Conservation (phyloP, 2,888 invertebrate genomes). For the Sinohyriopsis cumingii region DNA sequence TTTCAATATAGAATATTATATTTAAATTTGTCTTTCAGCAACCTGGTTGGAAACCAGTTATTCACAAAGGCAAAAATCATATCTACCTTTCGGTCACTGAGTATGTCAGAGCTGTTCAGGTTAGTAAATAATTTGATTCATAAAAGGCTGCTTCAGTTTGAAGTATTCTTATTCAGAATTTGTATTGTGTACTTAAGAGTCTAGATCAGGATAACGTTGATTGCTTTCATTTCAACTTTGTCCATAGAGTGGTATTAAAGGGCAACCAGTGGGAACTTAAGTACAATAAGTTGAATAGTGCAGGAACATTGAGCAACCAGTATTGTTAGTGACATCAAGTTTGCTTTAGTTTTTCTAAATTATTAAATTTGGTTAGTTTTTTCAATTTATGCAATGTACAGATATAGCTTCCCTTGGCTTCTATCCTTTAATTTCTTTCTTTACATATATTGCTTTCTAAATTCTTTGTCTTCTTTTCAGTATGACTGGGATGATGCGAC, state of each 20-base stretch:
- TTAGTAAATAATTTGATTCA: conserved; percentile 17
- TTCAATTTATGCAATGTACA: too few species aligned
- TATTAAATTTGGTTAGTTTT: too few species aligned
- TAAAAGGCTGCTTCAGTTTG: neutral
- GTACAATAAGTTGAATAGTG: too few species aligned
- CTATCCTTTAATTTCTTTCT: neutral
- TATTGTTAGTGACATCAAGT: too few species aligned
- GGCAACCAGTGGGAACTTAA: too few species aligned
- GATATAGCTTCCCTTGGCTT: neutral
- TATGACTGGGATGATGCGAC: conserved; percentile 56
- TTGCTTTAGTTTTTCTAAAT: too few species aligned
- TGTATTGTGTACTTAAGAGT: neutral
- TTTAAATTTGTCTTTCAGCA: conserved; percentile 46
- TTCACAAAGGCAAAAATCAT: conserved; percentile 57
- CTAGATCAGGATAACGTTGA: neutral
- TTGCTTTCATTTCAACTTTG: neutral
- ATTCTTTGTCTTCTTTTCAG: conserved; percentile 28
- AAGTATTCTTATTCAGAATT: neutral
- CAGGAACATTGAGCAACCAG: too few species aligned
- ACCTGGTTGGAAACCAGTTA: conserved; percentile 64
- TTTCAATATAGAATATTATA: too few species aligned
- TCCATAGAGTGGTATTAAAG: neutral
- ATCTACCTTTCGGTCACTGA: conserved; percentile 58
- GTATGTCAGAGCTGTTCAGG: conserved; percentile 59
- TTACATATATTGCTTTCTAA: too few species aligned